Evolutionary conservation across 2,113 vertebrate species (phyloP).

Genomic region (Morone chrysops): DNA sequence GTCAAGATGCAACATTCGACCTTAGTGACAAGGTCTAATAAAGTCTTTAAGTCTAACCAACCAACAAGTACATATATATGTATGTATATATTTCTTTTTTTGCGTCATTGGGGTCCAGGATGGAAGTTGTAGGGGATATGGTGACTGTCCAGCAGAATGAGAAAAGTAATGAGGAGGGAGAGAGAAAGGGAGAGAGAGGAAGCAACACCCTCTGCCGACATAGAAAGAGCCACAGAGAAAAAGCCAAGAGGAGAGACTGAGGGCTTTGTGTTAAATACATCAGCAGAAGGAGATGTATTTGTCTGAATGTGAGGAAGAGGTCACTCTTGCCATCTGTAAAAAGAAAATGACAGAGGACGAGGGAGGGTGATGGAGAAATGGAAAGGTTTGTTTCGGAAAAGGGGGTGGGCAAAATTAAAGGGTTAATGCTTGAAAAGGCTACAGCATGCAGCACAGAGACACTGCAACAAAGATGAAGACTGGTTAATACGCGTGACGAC

Average conservation of each 20-base stretch:
- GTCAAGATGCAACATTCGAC: background rate
- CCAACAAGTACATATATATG: background rate
- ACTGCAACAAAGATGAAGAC: slow-evolving; percentile 41
- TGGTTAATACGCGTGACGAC: slow-evolving; percentile 53
- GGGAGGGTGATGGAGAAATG: slow-evolving; percentile 39
- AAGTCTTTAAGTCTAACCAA: slow-evolving; percentile 21
- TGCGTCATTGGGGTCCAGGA: slow-evolving; percentile 78
- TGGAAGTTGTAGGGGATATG: slow-evolving; percentile 86
- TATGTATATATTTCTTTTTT: slow-evolving; percentile 13
- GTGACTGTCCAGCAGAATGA: slow-evolving; percentile 83
- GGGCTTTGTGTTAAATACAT: slow-evolving; percentile 80
- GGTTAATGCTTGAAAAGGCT: slow-evolving; percentile 51
- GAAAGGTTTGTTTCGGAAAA: slow-evolving; percentile 21
- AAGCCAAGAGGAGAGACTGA: slow-evolving; percentile 55
- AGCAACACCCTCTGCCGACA: slow-evolving; percentile 78
- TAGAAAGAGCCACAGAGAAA: slow-evolving; percentile 66
- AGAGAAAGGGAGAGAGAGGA: slow-evolving; percentile 69
- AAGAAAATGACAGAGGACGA: slow-evolving; percentile 48
- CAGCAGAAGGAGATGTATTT: slow-evolving; percentile 80
- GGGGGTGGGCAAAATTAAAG: slow-evolving; percentile 40
- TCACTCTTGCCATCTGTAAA: slow-evolving; percentile 77
- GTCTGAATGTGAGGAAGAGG: slow-evolving; percentile 69
- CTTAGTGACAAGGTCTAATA: background rate
- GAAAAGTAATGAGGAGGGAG: slow-evolving; percentile 78
- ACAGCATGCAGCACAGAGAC: slow-evolving; percentile 67